Base-by-base conservation (phyloP, 92 coral and sea anemone species). In the Umimayanthus chanpuru region DNA sequence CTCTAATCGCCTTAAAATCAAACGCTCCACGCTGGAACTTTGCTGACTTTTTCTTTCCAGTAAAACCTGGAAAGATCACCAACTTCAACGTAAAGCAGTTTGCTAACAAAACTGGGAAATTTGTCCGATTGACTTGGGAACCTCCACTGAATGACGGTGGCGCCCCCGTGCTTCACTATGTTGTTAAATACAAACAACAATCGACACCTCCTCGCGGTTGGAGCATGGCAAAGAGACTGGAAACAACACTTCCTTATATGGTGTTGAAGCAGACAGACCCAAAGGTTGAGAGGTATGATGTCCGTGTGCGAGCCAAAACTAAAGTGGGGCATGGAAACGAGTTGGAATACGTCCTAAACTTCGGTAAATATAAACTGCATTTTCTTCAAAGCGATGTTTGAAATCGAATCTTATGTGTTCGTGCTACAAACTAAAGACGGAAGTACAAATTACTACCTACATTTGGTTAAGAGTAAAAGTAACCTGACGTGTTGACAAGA, bases 331-430 rank as follows among this genome's bases (percentile, higher is more conserved):
- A 50, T n/a, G 87, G 87, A 20, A 61, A 70, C 15, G 65, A 30
- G 39, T 29, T 70, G 26, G 87, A 83, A n/a, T 83, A 83, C 77
- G 87, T 71, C 70, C 43, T 83, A 44, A 83, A 83, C 43, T 83
- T 83, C 67, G 87, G 87, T 83, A 70, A 83, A 78, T 7, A 75
- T 20, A 53, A 12, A 41, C 44, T 4, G 44, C 3, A 41, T 41
- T 41, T 41, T 41, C 44, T 41, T 41, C 3, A 41, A 2, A 41
- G 44, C 44, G 44, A 4, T 41, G 44, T 41, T 4, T 41, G 7
- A 4, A 41, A 41, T 41, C 7, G 44, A 41, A 41, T 41, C 44
- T 1, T 41, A 41, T 1, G 44, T 41, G 44, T 41, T 41, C 44
- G 44, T 6, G 44, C 7, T 41, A 41, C 44, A 41, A 41, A 41